A percentile compares a stretch with the other conserved stretches of the same genome.
Conservation (phyloP, 2,888 invertebrate species). For the Heliothis peltigera region DNA sequence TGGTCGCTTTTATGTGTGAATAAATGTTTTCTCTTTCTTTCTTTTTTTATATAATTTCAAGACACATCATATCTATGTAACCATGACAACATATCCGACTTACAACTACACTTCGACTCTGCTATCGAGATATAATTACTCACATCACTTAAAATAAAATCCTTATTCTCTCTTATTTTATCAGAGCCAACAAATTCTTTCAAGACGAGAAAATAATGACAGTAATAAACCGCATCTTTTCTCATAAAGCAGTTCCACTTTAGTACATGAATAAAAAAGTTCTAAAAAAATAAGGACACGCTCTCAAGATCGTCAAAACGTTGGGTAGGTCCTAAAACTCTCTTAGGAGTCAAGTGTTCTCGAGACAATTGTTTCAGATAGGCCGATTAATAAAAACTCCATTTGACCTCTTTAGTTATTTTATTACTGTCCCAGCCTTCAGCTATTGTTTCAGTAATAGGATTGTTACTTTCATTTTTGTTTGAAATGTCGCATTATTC, state of each 20-base stretch:
- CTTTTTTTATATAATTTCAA: no score
- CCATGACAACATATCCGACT: no score
- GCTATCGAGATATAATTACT: no score
- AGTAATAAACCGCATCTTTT: not conserved
- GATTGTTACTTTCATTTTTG: slow-evolving; percentile 22
- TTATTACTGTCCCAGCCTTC: slow-evolving; percentile 48
- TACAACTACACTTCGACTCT: no score
- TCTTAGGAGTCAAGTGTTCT: slow-evolving; percentile 41
- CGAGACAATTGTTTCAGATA: slow-evolving; percentile 36
- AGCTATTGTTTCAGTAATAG: slow-evolving; percentile 28
- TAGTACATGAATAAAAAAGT: slow-evolving; percentile 11
- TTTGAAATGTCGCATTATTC: slow-evolving; percentile 6
- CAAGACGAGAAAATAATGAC: not conserved
- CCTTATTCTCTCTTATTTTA: no score
- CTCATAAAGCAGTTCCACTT: slow-evolving; percentile 1
- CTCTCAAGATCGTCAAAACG: slow-evolving; percentile 21
- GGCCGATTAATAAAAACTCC: slow-evolving; percentile 58
- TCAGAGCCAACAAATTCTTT: no score
- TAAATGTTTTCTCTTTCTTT: no score
- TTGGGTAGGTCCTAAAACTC: slow-evolving; percentile 36
- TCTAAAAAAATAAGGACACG: slow-evolving; percentile 14
- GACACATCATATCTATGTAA: no score
- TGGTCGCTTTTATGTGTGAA: no score
- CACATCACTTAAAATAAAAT: no score
- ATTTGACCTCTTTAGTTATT: slow-evolving; percentile 51